Evolutionary conservation across 2,888 invertebrate genomes (phyloP).

Genomic region (Eucera pruinosa): DNA sequence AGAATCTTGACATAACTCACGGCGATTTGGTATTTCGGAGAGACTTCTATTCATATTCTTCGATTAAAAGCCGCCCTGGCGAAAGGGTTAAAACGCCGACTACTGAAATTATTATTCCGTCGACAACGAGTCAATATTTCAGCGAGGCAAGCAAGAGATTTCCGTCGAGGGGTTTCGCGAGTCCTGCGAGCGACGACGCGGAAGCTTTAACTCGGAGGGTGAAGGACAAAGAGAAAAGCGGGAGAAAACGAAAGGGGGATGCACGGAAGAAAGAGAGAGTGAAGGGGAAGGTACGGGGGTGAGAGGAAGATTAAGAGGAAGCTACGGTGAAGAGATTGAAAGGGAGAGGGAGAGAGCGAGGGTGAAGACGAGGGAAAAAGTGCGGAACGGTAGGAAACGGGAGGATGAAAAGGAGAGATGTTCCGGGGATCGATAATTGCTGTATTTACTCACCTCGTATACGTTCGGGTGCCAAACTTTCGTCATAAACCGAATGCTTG

Average conservation of each 20-base stretch:
- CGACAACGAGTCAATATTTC: background rate
- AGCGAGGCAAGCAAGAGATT: background rate
- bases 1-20: too few relatives aligned
- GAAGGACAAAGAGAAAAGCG: conserved; percentile 53
- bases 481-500: conserved; percentile 97
- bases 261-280: conserved; percentile 22
- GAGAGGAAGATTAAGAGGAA: conserved; percentile 37
- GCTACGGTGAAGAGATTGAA: conserved; percentile 13
- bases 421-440: conserved; percentile 73
- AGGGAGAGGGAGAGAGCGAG: conserved; percentile 6
- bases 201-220: conserved; percentile 49
- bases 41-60: too few relatives aligned
- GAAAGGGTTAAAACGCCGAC: too few relatives aligned
- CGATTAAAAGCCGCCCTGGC: too few relatives aligned
- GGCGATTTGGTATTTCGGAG: too few relatives aligned
- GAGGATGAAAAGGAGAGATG: conserved; percentile 30
- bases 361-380: conserved; percentile 28
- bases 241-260: conserved; percentile 40
- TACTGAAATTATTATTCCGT: conserved; percentile 19
- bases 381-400: conserved; percentile 31
- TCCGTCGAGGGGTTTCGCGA: conserved; percentile 32
- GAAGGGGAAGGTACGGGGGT: background rate
- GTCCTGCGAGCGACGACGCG: conserved; percentile 47
- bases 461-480: conserved; percentile 99
- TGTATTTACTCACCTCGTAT: conserved; percentile 93